Base-by-base conservation (phyloP, 2,113 vertebrate genomes). In the Anthoscopus minutus region DNA sequence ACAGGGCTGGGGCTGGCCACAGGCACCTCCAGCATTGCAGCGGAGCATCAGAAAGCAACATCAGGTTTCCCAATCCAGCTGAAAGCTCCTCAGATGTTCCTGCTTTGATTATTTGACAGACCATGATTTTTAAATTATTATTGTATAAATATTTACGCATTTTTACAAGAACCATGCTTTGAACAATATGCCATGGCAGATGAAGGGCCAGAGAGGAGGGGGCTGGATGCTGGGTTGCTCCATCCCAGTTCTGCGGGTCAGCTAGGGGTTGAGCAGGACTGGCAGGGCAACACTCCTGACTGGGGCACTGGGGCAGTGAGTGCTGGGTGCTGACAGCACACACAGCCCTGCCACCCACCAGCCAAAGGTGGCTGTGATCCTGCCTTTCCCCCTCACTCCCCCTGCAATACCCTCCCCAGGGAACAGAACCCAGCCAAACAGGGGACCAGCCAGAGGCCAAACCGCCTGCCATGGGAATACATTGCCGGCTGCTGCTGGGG, bases 91-190 rank as follows among this genome's bases (percentile, higher is more conserved):
- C 20, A 3, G 92, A 95, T 82, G 84, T 80, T 94, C 93, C 73
- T 56, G 79, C 96, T 96, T 93, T 96, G 92, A 96, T 95, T 97
- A 92, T 92, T 96, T 96, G 95, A 96, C 96, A 94, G 88, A 30
- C 42, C 95, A 95, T 91, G 96, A 90, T 97, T 97, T 97, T 96
- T 89, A 81, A 94, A 97, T 96, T 95, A 96, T 74, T 94, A 89
- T 97, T 92, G 79, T 96, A 65, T 97, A 97, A 97, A 97, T 96
- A 97, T 97, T 97, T 97, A 96, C 6, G 23, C 40, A 3, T 96
- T 97, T 97, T 96, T 96, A 96, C 86, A 96, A 96, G 96, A 96
- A 91, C 93, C 97, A 95, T 89, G 93, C 92, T 97, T 89, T 87
- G 93, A 94, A 90, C 88, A 91, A 87, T 78, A 40, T 86, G 93